phyloP scores from a whole-genome alignment of 2,888 invertebrate species.

The Neocrepidodera transversa region DNA sequence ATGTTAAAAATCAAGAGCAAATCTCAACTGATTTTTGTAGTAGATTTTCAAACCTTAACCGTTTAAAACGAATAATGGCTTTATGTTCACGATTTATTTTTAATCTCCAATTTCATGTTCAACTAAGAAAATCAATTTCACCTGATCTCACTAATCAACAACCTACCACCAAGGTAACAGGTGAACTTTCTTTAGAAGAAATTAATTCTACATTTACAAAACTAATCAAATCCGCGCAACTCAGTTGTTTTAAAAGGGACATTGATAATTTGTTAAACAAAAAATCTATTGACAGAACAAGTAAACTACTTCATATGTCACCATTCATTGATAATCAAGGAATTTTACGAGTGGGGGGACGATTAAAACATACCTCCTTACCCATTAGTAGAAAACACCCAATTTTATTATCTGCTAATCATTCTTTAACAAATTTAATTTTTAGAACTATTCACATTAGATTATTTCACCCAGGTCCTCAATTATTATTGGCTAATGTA shows the following conservation, averaged over 20 bases:
- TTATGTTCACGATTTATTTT: constrained; percentile 6
- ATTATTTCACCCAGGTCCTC: neutral
- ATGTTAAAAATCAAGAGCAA: neutral
- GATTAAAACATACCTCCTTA: constrained; percentile 56
- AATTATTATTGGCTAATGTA: neutral
- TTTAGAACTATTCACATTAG: neutral
- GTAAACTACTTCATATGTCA: neutral
- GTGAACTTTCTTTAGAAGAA: neutral
- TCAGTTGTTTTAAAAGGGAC: no score
- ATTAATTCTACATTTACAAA: neutral
- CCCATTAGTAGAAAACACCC: neutral
- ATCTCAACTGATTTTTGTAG: neutral
- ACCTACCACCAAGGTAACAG: neutral
- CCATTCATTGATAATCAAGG: neutral
- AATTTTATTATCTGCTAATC: neutral
- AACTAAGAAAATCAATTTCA: neutral
- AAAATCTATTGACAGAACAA: neutral
- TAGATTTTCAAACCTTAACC: constrained; percentile 3
- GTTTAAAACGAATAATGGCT: constrained; percentile 3
- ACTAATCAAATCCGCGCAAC: no score
- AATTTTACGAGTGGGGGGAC: constrained; percentile 65
- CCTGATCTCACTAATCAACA: neutral
- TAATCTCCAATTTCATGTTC: neutral
- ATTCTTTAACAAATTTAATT: neutral
- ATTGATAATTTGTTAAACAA: neutral